Conservation (phyloP, 2,888 invertebrate genomes). For the Trichacis sp. region DNA sequence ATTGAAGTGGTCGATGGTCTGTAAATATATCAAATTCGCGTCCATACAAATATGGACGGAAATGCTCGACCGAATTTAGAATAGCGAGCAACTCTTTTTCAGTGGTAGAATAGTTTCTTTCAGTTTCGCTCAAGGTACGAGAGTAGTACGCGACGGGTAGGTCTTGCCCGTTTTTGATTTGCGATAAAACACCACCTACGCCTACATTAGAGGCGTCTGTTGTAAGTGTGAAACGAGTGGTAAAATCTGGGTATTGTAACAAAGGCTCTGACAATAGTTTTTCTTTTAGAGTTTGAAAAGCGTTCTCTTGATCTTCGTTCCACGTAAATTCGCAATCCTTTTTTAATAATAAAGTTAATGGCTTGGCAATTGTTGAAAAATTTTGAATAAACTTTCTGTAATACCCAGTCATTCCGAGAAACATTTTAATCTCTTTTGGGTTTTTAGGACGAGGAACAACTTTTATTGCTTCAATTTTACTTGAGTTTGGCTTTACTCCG, state of each 20-base stretch:
- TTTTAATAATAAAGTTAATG: constrained; percentile 23
- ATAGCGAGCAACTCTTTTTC: too few relatives aligned
- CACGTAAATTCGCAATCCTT: constrained; percentile 16
- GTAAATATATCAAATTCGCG: constrained; percentile 9
- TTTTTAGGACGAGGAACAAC: constrained; percentile 23
- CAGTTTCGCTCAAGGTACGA: constrained; percentile 1
- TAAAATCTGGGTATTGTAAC: constrained; percentile 18
- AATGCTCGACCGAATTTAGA: constrained; percentile 9
- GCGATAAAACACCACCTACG: too few relatives aligned
- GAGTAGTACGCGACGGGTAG: constrained; percentile 18
- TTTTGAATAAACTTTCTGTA: constrained; percentile 38
- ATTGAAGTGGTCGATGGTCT: constrained; percentile 14
- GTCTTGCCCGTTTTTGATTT: constrained; percentile 8
- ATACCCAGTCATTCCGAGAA: constrained; percentile 37
- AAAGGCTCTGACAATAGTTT: constrained; percentile 6
- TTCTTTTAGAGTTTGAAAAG: constrained; percentile 4
- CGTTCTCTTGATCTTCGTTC: constrained; percentile 7
- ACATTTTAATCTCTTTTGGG: constrained; percentile 32
- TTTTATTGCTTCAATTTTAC: constrained; percentile 43
- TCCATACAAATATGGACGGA: constrained; percentile 19
- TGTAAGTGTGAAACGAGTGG: constrained; percentile 7
- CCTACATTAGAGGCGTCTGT: constrained; percentile 20
- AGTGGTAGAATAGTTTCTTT: constrained; percentile 18
- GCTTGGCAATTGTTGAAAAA: constrained; percentile 33
- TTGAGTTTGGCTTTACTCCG: constrained; percentile 47